Base-by-base conservation (phyloP, 1,140 invertebrate genomes). In the Battus philenor region DNA sequence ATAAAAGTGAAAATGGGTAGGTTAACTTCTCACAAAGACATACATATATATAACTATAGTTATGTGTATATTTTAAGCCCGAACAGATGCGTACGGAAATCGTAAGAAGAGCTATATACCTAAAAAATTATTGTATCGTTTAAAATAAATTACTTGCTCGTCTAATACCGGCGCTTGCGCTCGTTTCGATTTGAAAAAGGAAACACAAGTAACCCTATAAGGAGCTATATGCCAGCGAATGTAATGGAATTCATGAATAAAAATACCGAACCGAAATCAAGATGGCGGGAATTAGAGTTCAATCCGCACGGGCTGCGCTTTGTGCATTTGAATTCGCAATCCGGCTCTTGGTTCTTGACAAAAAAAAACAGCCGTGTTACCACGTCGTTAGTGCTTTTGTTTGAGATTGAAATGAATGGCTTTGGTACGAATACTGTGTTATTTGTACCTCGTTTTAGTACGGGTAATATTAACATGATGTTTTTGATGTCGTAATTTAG, bases 171-270 rank as follows among this genome's bases (percentile, higher is more conserved):
- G 51, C 63, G 60, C 58, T 66, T 67, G 62, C 64, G 53, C 60
- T 55, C 45, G 30, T 36, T 47, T 41, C 12, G 36, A 39, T 22
- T 30, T 34, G 50, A 57, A 60, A 58, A 39, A 18, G 11, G 45
- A 54, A 58, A 43, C 32, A 36, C 27, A 43, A 24, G 44, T 9
- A 26, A 38, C 51, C 54, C 20, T 68, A 54, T 60, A 62, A 50
- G 54, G 58, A 46, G 15, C 12, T 33, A 39, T 47, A 44, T 32
- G 46, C 36, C 46, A 39, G 34, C 51, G 54, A 57, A 59, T 54
- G 52, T 50, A 39, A 43, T 47, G 47, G 68, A 54, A 68, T 66
- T 56, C 57, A 65, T 69, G 69, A 69, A 73, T 69, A 69, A 69
- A 69, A 65, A 69, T 61, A 47, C 58, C 57, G 44, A 44, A 48